These are phyloP conservation scores for Anoncus sp. DNA, from an alignment of 2,888 invertebrate species.

Conservation along the genomic window DNA sequence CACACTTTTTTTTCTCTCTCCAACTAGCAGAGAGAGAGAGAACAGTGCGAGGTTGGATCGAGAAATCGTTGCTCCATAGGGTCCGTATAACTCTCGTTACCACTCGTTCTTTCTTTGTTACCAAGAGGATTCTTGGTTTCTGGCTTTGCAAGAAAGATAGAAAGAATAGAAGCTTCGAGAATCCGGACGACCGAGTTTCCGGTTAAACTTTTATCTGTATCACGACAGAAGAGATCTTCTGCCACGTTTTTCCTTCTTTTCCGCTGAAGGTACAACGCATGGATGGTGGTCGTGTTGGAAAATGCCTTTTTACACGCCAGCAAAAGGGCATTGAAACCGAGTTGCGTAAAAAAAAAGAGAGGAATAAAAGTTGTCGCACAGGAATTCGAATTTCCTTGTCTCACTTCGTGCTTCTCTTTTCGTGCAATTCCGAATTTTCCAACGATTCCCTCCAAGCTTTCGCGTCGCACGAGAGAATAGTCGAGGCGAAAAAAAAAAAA, in stretches of 20 bases:
- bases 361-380: slow-evolving; percentile 11
- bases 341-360: slow-evolving; percentile 28
- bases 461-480: slow-evolving; percentile 4
- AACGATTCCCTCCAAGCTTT: not conserved
- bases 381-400: slow-evolving; percentile 40
- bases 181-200: slow-evolving; percentile 41
- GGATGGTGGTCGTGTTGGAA: slow-evolving; percentile 5
- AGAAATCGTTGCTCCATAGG: slow-evolving; percentile 47
- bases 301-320: slow-evolving; percentile 17
- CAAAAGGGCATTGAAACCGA: slow-evolving; percentile 29
- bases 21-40: slow-evolving; percentile 11
- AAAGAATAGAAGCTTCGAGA: slow-evolving; percentile 36
- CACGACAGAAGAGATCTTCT: slow-evolving; percentile 33
- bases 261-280: not conserved
- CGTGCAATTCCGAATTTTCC: slow-evolving; percentile 2
- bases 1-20: slow-evolving; percentile 68
- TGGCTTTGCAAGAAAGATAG: slow-evolving; percentile 35
- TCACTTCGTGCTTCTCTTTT: slow-evolving; percentile 3
- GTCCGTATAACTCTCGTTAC: slow-evolving; percentile 57
- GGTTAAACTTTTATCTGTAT: slow-evolving; percentile 54
- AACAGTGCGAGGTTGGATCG: slow-evolving; percentile 29
- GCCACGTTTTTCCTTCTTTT: not conserved
- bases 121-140: slow-evolving; percentile 32
- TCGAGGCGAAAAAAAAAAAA: slow-evolving; percentile 8
- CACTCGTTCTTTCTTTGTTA: slow-evolving; percentile 35